Conservation (phyloP, 2,797 vertebrate species). For the Falco biarmicus region DNA sequence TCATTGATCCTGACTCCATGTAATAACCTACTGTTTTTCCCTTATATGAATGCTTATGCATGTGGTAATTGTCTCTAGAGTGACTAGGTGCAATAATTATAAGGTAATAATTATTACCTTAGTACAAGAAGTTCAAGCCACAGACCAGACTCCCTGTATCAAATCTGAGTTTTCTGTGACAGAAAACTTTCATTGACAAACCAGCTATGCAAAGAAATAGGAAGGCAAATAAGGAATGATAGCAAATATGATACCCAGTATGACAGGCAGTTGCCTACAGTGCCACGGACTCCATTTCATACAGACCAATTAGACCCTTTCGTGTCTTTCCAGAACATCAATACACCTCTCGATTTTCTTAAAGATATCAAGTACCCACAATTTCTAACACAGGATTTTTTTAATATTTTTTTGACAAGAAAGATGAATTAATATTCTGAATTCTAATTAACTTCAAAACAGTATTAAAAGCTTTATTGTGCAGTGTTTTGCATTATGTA, state of each 20-base stretch:
- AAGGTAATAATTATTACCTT: background rate
- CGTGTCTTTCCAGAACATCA: background rate
- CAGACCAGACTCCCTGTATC: background rate
- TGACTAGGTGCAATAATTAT: background rate
- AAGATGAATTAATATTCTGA: background rate
- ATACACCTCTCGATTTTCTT: background rate
- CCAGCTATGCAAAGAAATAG: background rate
- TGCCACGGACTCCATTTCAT: background rate
- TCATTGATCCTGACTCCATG: background rate
- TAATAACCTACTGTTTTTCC: background rate
- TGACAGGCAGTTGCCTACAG: background rate
- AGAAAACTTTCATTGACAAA: background rate
- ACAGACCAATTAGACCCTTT: background rate
- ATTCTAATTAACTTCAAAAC: background rate
- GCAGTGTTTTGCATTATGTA: background rate
- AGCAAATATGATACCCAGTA: rapidly evolving
- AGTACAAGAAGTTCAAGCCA: background rate
- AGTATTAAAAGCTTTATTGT: background rate
- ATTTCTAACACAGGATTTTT: background rate
- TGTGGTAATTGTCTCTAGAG: background rate
- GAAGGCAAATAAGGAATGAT: background rate
- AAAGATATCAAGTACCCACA: background rate
- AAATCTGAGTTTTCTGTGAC: background rate
- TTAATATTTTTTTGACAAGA: background rate
- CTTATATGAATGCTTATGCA: background rate